Evolutionary conservation across 2,113 vertebrate species (phyloP).

Genomic region (Cyprinus carpio): DNA sequence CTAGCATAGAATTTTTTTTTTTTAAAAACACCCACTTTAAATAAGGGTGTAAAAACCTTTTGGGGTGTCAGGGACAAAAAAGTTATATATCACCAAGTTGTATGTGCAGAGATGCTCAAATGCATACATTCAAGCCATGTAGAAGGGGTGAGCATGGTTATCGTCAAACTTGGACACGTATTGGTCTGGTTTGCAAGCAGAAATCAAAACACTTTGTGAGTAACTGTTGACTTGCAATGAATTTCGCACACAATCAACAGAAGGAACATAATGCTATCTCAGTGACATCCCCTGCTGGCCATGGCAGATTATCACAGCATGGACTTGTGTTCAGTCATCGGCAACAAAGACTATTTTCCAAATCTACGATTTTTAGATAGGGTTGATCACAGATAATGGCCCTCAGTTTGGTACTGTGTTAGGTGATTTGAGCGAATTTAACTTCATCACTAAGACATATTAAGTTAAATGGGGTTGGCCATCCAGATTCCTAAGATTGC

Average conservation of each 20-base stretch:
- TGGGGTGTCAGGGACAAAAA: neutral
- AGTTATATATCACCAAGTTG: slow-evolving; percentile 46
- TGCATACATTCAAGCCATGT: slow-evolving; percentile 48
- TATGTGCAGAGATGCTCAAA: slow-evolving; percentile 51
- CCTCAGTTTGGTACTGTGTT: neutral
- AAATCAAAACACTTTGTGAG: slow-evolving; percentile 42
- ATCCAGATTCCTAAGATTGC: slow-evolving; percentile 29
- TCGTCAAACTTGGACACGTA: slow-evolving; percentile 35
- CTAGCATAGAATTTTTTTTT: no score
- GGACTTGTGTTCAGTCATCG: slow-evolving; percentile 34
- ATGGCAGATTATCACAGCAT: slow-evolving; percentile 53
- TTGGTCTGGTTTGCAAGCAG: slow-evolving; percentile 45
- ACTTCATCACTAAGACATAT: slow-evolving; percentile 21
- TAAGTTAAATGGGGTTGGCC: slow-evolving; percentile 39
- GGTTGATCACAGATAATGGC: slow-evolving; percentile 19
- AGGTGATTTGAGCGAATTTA: slow-evolving; percentile 12
- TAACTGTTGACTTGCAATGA: slow-evolving; percentile 38
- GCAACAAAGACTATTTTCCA: slow-evolving; percentile 20
- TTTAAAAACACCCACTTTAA: no score
- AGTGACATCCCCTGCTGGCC: slow-evolving; percentile 30
- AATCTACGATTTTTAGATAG: slow-evolving; percentile 41
- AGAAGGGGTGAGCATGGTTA: slow-evolving; percentile 53
- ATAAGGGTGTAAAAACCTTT: no score
- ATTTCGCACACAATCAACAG: slow-evolving; percentile 40
- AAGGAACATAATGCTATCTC: slow-evolving; percentile 27